A percentile compares a stretch with the other conserved stretches of the same genome.
phyloP scores from a whole-genome alignment of 2,113 vertebrate genomes.

The Esox niger region DNA sequence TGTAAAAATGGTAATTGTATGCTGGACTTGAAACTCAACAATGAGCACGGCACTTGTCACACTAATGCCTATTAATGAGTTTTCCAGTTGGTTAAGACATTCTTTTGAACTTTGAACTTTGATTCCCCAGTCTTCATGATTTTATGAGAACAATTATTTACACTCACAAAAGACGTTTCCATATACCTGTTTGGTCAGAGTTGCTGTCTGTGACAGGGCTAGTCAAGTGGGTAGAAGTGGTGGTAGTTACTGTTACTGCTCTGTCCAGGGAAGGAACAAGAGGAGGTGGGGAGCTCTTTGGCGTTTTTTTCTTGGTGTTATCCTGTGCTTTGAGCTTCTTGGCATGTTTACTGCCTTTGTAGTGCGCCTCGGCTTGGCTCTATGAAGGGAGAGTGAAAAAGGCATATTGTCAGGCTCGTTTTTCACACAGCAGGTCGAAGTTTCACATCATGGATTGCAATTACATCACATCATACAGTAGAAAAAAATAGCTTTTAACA shows the following conservation, averaged over 20 bases:
- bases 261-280: not conserved
- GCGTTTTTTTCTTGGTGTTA: slow-evolving; percentile 90
- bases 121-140: no score
- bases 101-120: no score
- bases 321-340: slow-evolving; percentile 99
- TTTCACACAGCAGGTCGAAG: not conserved
- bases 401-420: not conserved
- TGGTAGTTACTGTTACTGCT: slow-evolving; percentile 48
- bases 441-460: not conserved
- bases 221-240: slow-evolving; percentile 59
- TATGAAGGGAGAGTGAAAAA: slow-evolving; percentile 73
- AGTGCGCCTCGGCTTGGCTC: slow-evolving; percentile 98
- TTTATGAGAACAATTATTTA: not conserved
- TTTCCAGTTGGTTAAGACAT: no score
- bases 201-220: slow-evolving; percentile 74
- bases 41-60: no score
- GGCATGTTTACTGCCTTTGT: slow-evolving; percentile 98
- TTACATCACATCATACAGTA: not conserved
- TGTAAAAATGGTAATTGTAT: no score
- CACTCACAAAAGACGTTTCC: no score
- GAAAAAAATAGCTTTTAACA: no score
- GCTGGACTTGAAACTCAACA: no score
- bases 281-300: slow-evolving; percentile 33
- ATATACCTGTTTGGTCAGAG: not conserved
- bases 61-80: no score